A percentile compares a stretch with the other conserved stretches of the same genome.
Evolutionary conservation across 2,888 invertebrate genomes (phyloP).

Genomic region (Steinernema hermaphroditum): DNA sequence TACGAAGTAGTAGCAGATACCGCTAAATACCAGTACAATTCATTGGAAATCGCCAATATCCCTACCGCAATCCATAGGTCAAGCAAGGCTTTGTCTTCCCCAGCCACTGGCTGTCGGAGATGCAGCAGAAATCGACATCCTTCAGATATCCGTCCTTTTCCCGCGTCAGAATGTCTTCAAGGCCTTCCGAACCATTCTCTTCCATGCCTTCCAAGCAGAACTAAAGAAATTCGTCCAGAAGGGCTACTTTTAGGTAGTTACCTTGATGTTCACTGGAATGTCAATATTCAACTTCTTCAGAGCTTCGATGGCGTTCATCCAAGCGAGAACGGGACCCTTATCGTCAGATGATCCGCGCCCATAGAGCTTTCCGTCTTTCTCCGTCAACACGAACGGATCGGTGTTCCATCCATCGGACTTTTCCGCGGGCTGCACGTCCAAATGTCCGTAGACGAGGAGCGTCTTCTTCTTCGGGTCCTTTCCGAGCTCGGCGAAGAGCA

Average conservation of each 20-base stretch:
- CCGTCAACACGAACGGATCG: conserved; percentile 86
- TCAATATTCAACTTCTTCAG: conserved; percentile 76
- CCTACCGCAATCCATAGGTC: conserved; percentile 80
- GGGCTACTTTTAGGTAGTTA: neutral
- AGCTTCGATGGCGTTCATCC: conserved; percentile 89
- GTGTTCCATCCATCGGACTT: conserved; percentile 82
- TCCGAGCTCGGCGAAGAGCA: conserved; percentile 80
- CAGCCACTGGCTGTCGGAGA: conserved; percentile 96
- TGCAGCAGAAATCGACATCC: conserved; percentile 86
- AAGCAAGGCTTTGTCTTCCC: conserved; percentile 90
- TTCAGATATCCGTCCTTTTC: conserved; percentile 79
- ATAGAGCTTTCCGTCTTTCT: conserved; percentile 82
- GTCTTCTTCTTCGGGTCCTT: conserved; percentile 84
- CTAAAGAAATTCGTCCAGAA: conserved; percentile 64
- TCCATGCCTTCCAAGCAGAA: conserved; percentile 98
- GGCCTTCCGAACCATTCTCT: conserved; percentile 90
- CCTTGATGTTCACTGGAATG: conserved; percentile 72
- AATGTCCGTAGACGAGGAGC: conserved; percentile 88
- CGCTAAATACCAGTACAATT: conserved; percentile 69
- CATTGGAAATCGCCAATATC: too few species aligned
- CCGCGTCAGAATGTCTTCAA: conserved; percentile 78
- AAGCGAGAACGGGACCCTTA: conserved; percentile 85
- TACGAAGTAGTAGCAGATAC: conserved; percentile 79
- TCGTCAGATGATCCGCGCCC: conserved; percentile 91
- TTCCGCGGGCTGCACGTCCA: conserved; percentile 93